Conservation (phyloP, 2,113 vertebrate species). For the Micronycteris hirsuta region DNA sequence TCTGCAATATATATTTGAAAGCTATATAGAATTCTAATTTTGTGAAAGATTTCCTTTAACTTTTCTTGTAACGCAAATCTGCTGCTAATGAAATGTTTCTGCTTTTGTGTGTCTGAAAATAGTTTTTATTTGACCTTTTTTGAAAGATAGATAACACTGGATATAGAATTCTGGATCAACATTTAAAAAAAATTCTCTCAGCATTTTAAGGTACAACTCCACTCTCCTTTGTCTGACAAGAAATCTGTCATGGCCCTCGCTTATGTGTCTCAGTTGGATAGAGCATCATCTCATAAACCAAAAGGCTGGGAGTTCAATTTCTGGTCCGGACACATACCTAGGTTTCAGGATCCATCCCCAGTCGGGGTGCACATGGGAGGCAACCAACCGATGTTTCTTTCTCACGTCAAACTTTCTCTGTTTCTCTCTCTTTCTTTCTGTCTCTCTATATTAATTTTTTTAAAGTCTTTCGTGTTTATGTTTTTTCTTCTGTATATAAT, state of each 20-base stretch:
- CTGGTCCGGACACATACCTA: no score
- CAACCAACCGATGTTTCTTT: no score
- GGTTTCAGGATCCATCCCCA: no score
- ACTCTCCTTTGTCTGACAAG: background rate
- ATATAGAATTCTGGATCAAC: background rate
- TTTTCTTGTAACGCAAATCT: background rate
- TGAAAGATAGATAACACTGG: background rate
- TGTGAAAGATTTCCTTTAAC: background rate
- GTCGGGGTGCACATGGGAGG: no score
- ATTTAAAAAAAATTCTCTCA: background rate
- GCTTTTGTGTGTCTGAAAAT: background rate
- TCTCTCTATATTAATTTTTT: no score
- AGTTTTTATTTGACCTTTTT: background rate
- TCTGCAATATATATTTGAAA: no score
- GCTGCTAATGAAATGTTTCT: background rate
- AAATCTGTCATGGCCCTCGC: background rate
- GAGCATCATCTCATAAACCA: no score
- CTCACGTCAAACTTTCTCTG: no score
- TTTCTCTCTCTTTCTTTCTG: no score
- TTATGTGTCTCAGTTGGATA: no score
- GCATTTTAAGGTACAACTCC: background rate
- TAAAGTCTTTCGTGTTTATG: background rate
- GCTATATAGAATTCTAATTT: no score
- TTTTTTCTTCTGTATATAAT: background rate
- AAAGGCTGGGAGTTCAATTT: no score